These are phyloP conservation scores for Platyrinchus mystaceus DNA, from an alignment of 2,797 vertebrate species.

Conservation along the genomic window DNA sequence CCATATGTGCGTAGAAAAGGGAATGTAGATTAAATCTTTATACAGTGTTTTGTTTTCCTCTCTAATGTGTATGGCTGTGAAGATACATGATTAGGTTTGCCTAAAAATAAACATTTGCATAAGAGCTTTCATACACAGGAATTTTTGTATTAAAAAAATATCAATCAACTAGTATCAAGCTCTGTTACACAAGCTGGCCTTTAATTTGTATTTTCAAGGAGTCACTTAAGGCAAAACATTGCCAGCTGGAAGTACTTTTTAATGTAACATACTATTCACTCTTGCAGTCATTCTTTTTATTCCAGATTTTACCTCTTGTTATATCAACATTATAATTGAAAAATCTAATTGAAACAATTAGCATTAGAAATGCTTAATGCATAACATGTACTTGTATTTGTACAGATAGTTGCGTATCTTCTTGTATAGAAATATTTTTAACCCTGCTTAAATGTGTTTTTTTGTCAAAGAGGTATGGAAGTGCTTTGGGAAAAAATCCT, in stretches of 20 bases:
- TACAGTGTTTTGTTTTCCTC: background rate
- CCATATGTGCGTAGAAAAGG: background rate
- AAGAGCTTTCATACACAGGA: background rate
- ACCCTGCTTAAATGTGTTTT: background rate
- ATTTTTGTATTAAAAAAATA: background rate
- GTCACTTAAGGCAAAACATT: background rate
- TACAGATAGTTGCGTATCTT: background rate
- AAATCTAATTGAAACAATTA: background rate
- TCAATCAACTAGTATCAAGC: background rate
- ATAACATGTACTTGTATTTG: background rate
- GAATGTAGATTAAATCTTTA: background rate
- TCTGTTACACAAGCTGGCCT: background rate
- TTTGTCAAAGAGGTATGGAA: background rate
- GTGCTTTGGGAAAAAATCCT: background rate
- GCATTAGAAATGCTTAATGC: background rate
- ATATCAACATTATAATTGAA: background rate
- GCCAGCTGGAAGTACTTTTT: background rate
- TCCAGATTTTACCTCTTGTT: background rate
- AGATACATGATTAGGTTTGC: background rate
- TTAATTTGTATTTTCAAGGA: slow-evolving; percentile 18
- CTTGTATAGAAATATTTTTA: background rate
- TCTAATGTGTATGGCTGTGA: background rate
- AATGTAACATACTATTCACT: background rate
- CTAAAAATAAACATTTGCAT: background rate
- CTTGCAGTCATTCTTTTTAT: background rate